phyloP scores from a whole-genome alignment of 2,888 invertebrate species.

The Xestia rhomboidea region DNA sequence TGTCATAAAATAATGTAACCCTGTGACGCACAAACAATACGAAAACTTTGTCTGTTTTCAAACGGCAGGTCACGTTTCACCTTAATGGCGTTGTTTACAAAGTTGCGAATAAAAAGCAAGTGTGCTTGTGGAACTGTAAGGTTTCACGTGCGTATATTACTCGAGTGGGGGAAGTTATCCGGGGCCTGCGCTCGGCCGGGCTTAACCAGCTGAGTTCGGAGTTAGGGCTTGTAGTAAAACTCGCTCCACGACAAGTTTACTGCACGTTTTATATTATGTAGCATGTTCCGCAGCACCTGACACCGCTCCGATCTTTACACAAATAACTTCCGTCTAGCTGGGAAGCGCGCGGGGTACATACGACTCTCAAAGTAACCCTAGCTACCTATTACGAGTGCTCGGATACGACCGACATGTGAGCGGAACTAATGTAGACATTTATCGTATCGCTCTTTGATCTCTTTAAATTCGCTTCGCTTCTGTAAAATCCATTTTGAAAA shows the following conservation, averaged over 20 bases:
- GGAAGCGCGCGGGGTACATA: conserved; percentile 52
- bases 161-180: conserved; percentile 70
- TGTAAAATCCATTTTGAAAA: background rate
- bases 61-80: conserved; percentile 61
- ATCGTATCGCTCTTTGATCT: conserved; percentile 26
- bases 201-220: conserved; percentile 69
- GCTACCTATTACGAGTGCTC: conserved; percentile 30
- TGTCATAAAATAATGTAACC: conserved; percentile 38
- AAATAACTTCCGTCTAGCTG: conserved; percentile 67
- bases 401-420: conserved; percentile 23
- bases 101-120: conserved; percentile 69
- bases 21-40: conserved; percentile 45
- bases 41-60: conserved; percentile 52
- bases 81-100: conserved; percentile 63
- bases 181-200: conserved; percentile 57
- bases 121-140: conserved; percentile 62
- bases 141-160: conserved; percentile 66
- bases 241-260: conserved; percentile 69
- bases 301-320: conserved; percentile 70
- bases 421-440: conserved; percentile 34
- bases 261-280: conserved; percentile 77
- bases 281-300: conserved; percentile 72
- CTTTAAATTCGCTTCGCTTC: background rate
- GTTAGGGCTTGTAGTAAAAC: conserved; percentile 67
- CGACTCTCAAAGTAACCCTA: conserved; percentile 48